Conservation (phyloP, 2,797 vertebrate species). For the Pogoniulus pusillus region DNA sequence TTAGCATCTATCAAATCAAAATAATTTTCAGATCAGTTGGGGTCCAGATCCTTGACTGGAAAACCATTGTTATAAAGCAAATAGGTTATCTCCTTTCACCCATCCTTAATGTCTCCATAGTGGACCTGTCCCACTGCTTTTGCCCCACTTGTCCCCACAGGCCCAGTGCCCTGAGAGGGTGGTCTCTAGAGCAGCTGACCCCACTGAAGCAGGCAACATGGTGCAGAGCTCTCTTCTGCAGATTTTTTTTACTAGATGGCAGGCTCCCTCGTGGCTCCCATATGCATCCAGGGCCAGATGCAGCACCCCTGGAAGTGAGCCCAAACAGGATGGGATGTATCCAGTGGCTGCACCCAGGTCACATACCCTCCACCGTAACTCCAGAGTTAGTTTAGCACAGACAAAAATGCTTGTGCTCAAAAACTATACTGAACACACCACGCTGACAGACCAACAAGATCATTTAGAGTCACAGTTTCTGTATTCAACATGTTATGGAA, state of each 20-base stretch:
- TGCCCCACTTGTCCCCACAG: background rate
- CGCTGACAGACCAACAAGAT: background rate
- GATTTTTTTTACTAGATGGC: background rate
- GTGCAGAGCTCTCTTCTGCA: background rate
- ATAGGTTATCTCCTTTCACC: background rate
- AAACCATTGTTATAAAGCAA: background rate
- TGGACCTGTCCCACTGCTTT: background rate
- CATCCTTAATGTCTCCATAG: background rate
- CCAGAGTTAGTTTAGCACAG: background rate
- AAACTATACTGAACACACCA: background rate
- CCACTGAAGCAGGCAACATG: rapidly evolving
- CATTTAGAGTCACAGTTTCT: background rate
- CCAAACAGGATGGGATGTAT: background rate
- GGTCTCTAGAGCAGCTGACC: background rate
- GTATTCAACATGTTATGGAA: background rate
- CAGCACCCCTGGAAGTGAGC: background rate
- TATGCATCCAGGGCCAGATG: background rate
- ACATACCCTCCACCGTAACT: background rate
- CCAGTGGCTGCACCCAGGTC: background rate
- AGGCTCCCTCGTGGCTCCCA: background rate
- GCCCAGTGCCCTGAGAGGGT: background rate
- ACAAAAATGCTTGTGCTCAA: background rate
- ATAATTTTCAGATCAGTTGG: background rate
- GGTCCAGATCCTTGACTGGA: background rate
- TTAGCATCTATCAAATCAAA: background rate